Base-by-base conservation (phyloP, 1,140 invertebrate genomes). In the Caerostris darwini region DNA sequence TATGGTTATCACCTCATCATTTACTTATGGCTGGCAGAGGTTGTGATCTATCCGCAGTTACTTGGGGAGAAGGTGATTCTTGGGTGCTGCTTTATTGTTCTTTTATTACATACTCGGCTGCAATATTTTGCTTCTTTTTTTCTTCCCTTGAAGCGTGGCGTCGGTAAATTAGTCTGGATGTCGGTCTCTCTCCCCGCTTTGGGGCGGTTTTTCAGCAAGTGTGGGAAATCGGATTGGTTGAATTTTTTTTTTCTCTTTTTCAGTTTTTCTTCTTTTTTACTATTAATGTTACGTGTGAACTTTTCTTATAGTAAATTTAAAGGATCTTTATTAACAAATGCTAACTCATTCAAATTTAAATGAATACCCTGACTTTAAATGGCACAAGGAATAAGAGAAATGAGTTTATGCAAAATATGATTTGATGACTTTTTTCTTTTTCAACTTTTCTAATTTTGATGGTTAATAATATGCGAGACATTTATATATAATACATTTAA, bases 1-100 rank as follows among this genome's bases (percentile, higher is more conserved):
- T 77, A 77, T 77, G 71, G 71, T 77, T 77, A 77, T 77, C 71
- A 50, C 71, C 71, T 77, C 71, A 53, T 77, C 71, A 77, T 77
- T 77, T 53, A 77, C 71, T 77, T 77, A 53, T 50, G 50, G 61
- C n/a, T 67, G 7, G 61, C 61, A 67, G 61, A 67, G 71, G 71
- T 53, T 77, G 71, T 53, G 71, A 77, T 77, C 71, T 77, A 5
- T 69, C 17, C 3, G 50, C 71, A 19, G 71, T 77, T 77, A 77
- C 10, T 50, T 34, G 8, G 7, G 34, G 12, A 50, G 12, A 34
- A 50, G 34, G 50, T 4, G 19, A 71, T n/a, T 12, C 53, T 12
- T 77, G 34, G 71, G 71, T 77, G 50, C 71, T 77, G 12, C 34
- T 77, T 77, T 77, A 77, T 77, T 12, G 71, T 53, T 77, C 67